phyloP scores from a whole-genome alignment of 2,797 vertebrate species.

The Luscinia megarhynchos region DNA sequence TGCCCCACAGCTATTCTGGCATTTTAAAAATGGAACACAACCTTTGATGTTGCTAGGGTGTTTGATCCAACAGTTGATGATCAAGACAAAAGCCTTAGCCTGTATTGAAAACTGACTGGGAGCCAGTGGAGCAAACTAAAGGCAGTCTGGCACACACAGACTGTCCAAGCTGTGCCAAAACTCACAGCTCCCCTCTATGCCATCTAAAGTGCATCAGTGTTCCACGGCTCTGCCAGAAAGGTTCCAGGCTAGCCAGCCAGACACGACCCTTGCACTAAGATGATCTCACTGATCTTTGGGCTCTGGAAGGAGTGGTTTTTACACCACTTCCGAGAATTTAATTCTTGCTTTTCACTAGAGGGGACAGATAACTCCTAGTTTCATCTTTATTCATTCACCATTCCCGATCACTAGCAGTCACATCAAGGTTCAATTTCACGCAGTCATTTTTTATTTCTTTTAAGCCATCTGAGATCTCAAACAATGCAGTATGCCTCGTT shows the following conservation, averaged over 20 bases:
- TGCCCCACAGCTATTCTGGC: not conserved
- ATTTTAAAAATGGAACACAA: constrained; percentile 1
- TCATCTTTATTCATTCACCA: not conserved
- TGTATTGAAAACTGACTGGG: not conserved
- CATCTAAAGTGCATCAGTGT: not conserved
- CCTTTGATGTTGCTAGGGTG: not conserved
- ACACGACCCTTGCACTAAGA: not conserved
- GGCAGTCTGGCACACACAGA: not conserved
- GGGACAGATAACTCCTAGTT: not conserved
- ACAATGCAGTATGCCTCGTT: not conserved
- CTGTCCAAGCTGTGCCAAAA: not conserved
- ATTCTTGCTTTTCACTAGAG: not conserved
- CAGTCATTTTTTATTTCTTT: not conserved
- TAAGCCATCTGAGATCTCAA: not conserved
- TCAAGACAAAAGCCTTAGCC: not conserved
- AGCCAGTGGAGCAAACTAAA: not conserved
- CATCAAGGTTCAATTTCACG: not conserved
- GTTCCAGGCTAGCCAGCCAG: not conserved
- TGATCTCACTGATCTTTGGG: not conserved
- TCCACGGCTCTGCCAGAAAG: not conserved
- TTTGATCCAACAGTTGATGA: constrained; percentile 6
- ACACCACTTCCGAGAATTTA: not conserved
- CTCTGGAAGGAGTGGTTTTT: not conserved
- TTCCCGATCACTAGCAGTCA: not conserved
- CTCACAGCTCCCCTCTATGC: not conserved